These are phyloP conservation scores for Rhincodon typus DNA, from an alignment of 2,797 vertebrate genomes.

Conservation along the genomic window DNA sequence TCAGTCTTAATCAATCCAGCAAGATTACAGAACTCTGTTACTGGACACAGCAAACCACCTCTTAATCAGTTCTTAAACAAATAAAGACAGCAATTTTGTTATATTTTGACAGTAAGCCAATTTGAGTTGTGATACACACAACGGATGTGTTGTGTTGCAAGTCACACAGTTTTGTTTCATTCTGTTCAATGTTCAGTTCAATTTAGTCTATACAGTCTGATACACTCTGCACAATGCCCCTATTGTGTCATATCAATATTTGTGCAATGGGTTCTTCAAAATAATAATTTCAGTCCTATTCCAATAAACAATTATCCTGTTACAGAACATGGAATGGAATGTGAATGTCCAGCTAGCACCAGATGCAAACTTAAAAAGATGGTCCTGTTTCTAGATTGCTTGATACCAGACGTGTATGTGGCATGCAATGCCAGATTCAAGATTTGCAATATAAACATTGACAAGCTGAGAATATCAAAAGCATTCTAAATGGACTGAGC, in stretches of 20 bases:
- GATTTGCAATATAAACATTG: background rate
- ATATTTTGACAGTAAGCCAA: background rate
- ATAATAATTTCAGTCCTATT: background rate
- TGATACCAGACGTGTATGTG: background rate
- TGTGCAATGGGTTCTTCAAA: background rate
- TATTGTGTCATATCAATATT: background rate
- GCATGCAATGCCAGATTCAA: background rate
- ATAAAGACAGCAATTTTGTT: background rate
- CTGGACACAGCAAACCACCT: background rate
- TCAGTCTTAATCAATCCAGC: background rate
- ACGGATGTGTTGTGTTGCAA: background rate
- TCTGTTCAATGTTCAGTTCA: background rate
- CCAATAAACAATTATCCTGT: background rate
- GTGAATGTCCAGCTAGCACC: background rate
- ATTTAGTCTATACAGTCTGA: background rate
- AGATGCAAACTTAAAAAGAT: background rate
- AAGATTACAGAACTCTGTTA: background rate
- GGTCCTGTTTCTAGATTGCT: background rate
- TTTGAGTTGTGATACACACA: background rate
- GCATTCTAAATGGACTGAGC: background rate
- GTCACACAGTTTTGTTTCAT: background rate
- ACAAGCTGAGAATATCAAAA: background rate
- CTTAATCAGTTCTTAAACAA: slow-evolving; percentile 12
- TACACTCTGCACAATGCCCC: background rate
- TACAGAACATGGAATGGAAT: background rate